Percentiles rank a stretch among this genome's conserved stretches.
Conservation (phyloP, 2,797 vertebrate genomes). For the Argya squamiceps region DNA sequence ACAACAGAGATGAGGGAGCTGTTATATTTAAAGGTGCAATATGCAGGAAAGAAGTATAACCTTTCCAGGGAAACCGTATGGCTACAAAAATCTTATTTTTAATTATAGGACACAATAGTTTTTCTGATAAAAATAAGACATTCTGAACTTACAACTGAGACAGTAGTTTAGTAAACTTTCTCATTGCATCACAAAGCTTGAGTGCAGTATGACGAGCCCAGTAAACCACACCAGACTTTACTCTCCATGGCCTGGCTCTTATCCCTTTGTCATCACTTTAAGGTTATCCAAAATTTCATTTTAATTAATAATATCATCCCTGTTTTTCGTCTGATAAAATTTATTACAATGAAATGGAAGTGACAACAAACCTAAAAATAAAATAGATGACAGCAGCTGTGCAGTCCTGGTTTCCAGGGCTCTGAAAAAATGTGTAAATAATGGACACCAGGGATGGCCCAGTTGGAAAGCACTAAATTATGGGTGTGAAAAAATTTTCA, state of each 20-base stretch:
- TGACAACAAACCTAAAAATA: slow-evolving; percentile 28
- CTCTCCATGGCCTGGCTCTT: neutral
- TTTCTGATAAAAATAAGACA: neutral
- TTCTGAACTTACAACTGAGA: neutral
- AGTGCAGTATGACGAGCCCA: neutral
- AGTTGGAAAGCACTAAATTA: neutral
- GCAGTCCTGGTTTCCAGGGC: neutral
- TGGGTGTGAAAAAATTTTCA: neutral
- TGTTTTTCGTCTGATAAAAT: slow-evolving; percentile 21
- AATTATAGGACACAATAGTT: neutral
- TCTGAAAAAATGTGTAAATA: neutral
- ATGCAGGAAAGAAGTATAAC: neutral
- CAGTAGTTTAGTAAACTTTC: neutral
- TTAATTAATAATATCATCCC: slow-evolving; percentile 30
- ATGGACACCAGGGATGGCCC: neutral
- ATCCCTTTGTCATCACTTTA: neutral
- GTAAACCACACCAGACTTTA: neutral
- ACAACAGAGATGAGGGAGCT: neutral
- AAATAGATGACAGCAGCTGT: neutral
- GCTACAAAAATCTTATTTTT: neutral
- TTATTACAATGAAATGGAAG: slow-evolving; percentile 1
- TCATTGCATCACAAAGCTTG: neutral
- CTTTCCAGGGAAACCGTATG: neutral
- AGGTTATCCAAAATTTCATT: neutral
- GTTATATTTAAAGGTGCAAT: neutral